Evolutionary conservation across 2,888 invertebrate species (phyloP), one percentile per base, ranked within the genome.

Genomic region (Morpho deidamia): DNA sequence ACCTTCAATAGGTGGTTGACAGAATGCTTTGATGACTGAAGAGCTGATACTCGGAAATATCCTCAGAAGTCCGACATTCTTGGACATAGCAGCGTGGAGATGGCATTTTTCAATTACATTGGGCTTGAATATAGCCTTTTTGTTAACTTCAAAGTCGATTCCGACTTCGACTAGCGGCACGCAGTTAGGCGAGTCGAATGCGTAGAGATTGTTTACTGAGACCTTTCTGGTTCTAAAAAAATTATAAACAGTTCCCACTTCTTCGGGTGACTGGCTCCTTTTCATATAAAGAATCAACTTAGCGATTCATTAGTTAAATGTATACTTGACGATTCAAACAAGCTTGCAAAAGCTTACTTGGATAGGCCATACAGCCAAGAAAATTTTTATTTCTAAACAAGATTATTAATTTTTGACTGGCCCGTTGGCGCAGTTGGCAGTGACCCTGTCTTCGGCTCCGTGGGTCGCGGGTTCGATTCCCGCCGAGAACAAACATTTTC

Each of bases 21-120:
- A 81, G 70, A 95, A 94, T 0, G 94, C 93, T 61, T 81, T 90
- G 1, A 96, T 91, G 14, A 96, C 95, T 40, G 94, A 92, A 1
- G 92, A 88, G 8, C 96, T 95, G 68, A 99, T 97, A 61, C 97
- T 96, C 0, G 99, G 99, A 74, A 98, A 99, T 66, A 99, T 92
- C 10, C 97, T 91, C 42, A 99, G 76, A 14, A 98, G 78, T 0
- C 96, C 96, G 2, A 99, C 98, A 75, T 98, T 95, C 60, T 94
- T 91, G 68, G 95, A 95, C 74, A 98, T 90, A 10, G 91, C 90
- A 0, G 93, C 91, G 67, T 95, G 94, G 0, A 97, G 93, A 8
- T 83, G 75, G 68, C 96, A 96, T 65, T 92, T 93, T 54, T 85
- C 78, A 37, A 89, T 87, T 7, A 76, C 76, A 0, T 67, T 81